These are phyloP conservation scores for Onychorhynchus coronatus DNA, from an alignment of 2,113 vertebrate species.

Conservation along the genomic window DNA sequence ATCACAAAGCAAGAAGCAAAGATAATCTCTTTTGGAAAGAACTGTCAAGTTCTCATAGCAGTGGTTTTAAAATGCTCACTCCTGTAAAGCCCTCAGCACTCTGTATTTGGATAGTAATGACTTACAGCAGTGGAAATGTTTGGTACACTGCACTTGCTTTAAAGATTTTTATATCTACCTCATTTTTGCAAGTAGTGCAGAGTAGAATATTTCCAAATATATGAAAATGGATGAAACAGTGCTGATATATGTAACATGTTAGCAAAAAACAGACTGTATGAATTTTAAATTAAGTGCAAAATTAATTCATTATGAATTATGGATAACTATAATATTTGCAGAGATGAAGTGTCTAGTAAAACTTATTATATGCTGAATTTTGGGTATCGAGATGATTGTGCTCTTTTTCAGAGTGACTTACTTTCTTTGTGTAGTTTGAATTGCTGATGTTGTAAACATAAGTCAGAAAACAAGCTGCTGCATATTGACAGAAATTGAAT, in stretches of 20 bases:
- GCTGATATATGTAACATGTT: not conserved
- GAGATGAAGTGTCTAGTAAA: not conserved
- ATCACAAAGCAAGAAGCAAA: not conserved
- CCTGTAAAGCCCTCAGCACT: not conserved
- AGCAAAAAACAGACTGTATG: not conserved
- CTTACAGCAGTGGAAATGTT: not conserved
- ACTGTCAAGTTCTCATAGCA: fast-evolving
- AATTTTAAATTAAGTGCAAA: slow-evolving; percentile 34
- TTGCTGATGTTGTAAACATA: not conserved
- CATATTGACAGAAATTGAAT: not conserved
- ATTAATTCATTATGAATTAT: slow-evolving; percentile 36
- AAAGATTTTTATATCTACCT: not conserved
- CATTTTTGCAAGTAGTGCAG: not conserved
- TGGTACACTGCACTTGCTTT: not conserved
- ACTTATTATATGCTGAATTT: not conserved
- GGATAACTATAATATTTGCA: slow-evolving; percentile 10
- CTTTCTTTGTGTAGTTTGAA: not conserved
- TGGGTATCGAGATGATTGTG: not conserved
- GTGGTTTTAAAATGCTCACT: not conserved
- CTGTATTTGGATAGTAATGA: not conserved
- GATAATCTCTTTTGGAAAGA: not conserved
- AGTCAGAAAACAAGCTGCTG: not conserved
- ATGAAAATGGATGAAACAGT: not conserved
- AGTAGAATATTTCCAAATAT: not conserved
- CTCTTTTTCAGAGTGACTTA: not conserved